Percentiles rank a stretch among this genome's conserved stretches.
Conservation (phyloP, 2,888 invertebrate genomes). For the Punctoribates punctum region DNA sequence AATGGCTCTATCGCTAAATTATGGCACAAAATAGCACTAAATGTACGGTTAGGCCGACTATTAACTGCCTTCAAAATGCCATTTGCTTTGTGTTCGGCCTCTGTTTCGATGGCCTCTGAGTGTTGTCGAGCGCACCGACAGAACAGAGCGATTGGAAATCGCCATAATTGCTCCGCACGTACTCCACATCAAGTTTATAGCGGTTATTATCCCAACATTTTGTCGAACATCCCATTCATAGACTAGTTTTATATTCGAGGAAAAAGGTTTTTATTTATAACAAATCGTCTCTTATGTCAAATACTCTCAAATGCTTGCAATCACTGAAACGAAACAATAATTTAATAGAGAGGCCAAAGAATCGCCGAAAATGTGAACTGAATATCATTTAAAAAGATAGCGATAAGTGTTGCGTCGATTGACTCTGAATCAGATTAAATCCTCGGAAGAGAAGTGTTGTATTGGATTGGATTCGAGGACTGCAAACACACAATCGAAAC, state of each 20-base stretch:
- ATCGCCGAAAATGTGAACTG: not conserved
- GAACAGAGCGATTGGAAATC: not conserved
- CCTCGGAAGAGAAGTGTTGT: not conserved
- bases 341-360: not conserved
- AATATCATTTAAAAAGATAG: not conserved
- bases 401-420: not conserved
- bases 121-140: not conserved
- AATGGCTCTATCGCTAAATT: conserved; percentile 28
- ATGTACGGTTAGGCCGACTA: conserved; percentile 10
- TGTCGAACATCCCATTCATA: not conserved
- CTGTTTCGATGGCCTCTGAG: not conserved
- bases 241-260: not conserved
- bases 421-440: not conserved
- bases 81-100: not conserved
- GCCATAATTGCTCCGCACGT: conserved; percentile 11
- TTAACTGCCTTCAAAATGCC: conserved; percentile 18
- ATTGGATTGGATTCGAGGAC: not conserved
- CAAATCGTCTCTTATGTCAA: not conserved
- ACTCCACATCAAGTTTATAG: conserved; percentile 9
- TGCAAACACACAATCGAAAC: conserved; percentile 12
- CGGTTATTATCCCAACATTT: not conserved
- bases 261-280: not conserved
- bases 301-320: not conserved
- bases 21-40: too few species aligned
- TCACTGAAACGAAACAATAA: not conserved